phyloP scores from a whole-genome alignment of 2,888 invertebrate genomes.

The Caenorhabditis uteleia region DNA sequence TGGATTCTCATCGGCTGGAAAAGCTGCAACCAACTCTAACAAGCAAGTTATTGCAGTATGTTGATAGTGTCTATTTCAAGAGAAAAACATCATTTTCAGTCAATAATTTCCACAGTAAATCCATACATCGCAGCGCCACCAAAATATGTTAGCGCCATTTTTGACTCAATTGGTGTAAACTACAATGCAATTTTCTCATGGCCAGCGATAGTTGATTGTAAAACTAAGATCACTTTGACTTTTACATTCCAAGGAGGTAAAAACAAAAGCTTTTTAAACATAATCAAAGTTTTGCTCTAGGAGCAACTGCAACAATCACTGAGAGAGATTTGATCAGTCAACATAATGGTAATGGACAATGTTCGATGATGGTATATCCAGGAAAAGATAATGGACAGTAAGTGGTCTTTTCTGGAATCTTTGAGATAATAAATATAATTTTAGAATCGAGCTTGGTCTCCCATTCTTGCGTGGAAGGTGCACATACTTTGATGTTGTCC shows the following conservation, averaged over 20 bases:
- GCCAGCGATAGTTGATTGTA: constrained; percentile 29
- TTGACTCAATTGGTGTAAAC: constrained; percentile 21
- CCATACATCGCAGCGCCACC: constrained; percentile 9
- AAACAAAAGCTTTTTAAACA: not conserved
- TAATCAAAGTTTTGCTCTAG: not conserved
- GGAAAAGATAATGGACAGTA: too few relatives aligned
- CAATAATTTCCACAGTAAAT: constrained; percentile 11
- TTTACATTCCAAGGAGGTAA: constrained; percentile 9
- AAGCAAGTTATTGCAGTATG: constrained; percentile 5
- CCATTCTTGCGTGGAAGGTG: constrained; percentile 37
- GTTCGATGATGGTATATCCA: too few relatives aligned
- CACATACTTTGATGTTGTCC: constrained; percentile 27
- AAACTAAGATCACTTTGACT: constrained; percentile 22
- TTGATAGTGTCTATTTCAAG: not conserved
- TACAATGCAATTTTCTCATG: constrained; percentile 9
- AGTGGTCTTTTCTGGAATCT: constrained; percentile 15
- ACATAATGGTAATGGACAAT: too few relatives aligned
- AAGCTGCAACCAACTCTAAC: constrained; percentile 15
- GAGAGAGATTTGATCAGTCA: too few relatives aligned
- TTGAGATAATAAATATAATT: too few relatives aligned
- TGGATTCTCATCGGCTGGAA: constrained; percentile 12
- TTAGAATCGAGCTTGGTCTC: constrained; percentile 24
- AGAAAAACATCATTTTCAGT: constrained; percentile 6
- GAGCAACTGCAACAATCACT: constrained; percentile 16
- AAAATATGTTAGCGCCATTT: constrained; percentile 10